Base-by-base conservation (phyloP, 2,888 invertebrate genomes). In the Piscicola geometra region DNA sequence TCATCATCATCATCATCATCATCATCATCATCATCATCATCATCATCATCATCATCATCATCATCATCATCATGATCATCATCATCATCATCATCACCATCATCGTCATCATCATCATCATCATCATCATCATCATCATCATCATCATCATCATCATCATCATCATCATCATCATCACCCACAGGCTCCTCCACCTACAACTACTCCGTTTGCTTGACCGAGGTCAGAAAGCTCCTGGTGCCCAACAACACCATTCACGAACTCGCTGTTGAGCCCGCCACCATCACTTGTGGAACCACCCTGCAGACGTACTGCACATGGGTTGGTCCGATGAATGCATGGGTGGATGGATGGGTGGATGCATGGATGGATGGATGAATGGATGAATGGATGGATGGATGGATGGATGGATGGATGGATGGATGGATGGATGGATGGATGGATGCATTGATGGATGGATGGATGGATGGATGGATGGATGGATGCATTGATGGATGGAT, bases 161-260 rank as follows among this genome's bases (percentile, higher is more conserved):
- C 41, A 41, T 41, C 41, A 15, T 41, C 41, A 41, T 9, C 41
- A 41, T 41, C 41, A 41, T 41, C 41, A 15, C 15, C 41, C 9
- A 5, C 0, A 41, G 66, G 32, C 32, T 35, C 52, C 1, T 69
- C 41, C 9, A 18, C 60, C 3, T 47, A 69, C 12, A 68, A 56
- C 33, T 79, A 78, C 73, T 76, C 66, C 33, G 78, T 79, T 0
- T 79, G 79, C 52, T 56, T 73, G 32, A 66, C 75, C 3, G 79
- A 78, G 18, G 77, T 78, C 12, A 35, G 71, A 18, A 75, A 76
- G 32, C 32, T 79, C 1, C 71, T 79, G 50, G 12, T 36, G 33
- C 66, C 75, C n/a, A 78, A 70, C 71, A 56, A 66, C 66, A 35
- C 77, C 21, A 30, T 21, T 0, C 70, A 52, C 74, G 70, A 67